Base-by-base conservation (phyloP, 2,113 vertebrate genomes). In the Chionomys nivalis region DNA sequence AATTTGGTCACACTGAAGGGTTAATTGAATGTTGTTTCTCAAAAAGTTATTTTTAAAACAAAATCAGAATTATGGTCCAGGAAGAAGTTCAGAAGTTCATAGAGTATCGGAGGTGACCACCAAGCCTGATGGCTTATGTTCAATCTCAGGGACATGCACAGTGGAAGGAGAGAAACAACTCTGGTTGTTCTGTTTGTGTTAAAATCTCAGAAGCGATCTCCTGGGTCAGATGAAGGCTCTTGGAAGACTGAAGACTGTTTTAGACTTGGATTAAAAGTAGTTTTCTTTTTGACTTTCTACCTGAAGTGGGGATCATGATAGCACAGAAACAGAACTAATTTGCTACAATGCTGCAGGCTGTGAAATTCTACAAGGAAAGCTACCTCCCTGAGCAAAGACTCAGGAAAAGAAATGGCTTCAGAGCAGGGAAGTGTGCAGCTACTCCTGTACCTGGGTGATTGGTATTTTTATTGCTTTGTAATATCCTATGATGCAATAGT, bases 311-410 rank as follows among this genome's bases (percentile, higher is more conserved):
- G 61, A n/a, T 89, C 94, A 73, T 58, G 87, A 86, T 82, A 90
- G 39, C 63, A 63, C 47, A 75, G 58, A 87, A 87, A 83, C 78
- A 33, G 13, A 12, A 70, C 90, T 87, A 49, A 19, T 82, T 93
- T 39, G 68, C 16, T 76, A n/a, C 42, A 63, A 12, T 89, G n/a
- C 61, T 94, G 66, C 86, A 73, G 72, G 52, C 52, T 87, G 36
- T 65, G 79, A 96, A n/a, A 65, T 36, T 83, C 73, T 92, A 68
- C 96, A 95, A 92, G 90, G 47, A 68, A 75, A 78, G 39, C n/a
- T 55, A 13, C 52, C 28, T 72, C 26, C 6, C 5, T 76, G 23
- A 91, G 65, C 89, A 73, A 13, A 86, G 61, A 83, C 83, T 44
- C 23, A 76, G 28, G 75, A 93, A 93, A 47, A 96, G 49, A 58